These are phyloP conservation scores for Acrobasis consociella DNA, from an alignment of 2,888 invertebrate genomes.

Conservation along the genomic window DNA sequence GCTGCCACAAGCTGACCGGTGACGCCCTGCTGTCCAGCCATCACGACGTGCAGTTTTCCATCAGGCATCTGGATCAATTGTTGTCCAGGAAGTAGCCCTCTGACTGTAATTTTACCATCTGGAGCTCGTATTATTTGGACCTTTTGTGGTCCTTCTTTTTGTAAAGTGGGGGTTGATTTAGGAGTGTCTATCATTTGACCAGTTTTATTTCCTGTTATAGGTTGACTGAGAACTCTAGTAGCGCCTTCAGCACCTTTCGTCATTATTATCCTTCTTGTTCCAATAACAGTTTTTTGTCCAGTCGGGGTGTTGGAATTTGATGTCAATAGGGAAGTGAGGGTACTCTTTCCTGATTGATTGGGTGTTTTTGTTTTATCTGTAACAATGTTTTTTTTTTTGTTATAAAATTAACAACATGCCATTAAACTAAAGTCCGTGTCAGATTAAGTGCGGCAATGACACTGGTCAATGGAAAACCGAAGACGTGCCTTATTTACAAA, in stretches of 20 bases:
- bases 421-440: too few relatives aligned
- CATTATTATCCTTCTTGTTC: constrained; percentile 87
- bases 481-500: too few relatives aligned
- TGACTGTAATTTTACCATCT: constrained; percentile 95
- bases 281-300: constrained; percentile 85
- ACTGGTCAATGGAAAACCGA: too few relatives aligned
- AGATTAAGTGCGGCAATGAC: too few relatives aligned
- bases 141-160: constrained; percentile 85
- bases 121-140: constrained; percentile 95
- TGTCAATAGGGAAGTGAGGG: constrained; percentile 86
- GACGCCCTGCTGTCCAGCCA: constrained; percentile 84
- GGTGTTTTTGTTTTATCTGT: constrained; percentile 73
- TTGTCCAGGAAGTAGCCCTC: constrained; percentile 95
- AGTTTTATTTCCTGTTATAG: constrained; percentile 65
- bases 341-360: constrained; percentile 84
- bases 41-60: constrained; percentile 94
- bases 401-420: too few relatives aligned
- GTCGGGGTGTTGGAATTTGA: constrained; percentile 72
- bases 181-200: constrained; percentile 66
- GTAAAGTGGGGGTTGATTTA: constrained; percentile 52
- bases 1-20: constrained; percentile 71
- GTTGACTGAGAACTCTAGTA: constrained; percentile 85
- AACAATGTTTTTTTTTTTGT: constrained; percentile 46
- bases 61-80: constrained; percentile 96
- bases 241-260: constrained; percentile 88